Evolutionary conservation across 1,140 invertebrate species (phyloP).

Genomic region (Drosophila tani): DNA sequence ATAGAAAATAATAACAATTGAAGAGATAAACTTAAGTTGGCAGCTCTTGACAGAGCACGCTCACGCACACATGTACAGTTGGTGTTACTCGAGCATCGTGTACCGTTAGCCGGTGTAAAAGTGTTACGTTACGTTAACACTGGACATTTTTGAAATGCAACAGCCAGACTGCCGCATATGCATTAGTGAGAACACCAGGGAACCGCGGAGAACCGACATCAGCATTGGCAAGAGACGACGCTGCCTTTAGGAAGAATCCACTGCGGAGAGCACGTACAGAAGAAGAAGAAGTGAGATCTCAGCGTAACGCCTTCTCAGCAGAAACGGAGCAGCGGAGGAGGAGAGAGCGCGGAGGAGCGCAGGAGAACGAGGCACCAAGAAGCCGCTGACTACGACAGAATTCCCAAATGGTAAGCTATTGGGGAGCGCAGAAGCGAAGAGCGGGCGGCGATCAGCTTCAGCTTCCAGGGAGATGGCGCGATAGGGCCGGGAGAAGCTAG

Average conservation of each 20-base stretch:
- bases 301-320: constrained; percentile 69
- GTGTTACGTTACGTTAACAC: constrained; percentile 11
- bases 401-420: constrained; percentile 71
- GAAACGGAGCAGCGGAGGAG: constrained; percentile 32
- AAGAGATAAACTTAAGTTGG: neutral
- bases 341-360: constrained; percentile 23
- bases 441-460: constrained; percentile 41
- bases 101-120: constrained; percentile 1
- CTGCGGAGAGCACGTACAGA: constrained; percentile 17
- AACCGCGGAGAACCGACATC: constrained; percentile 11
- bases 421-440: neutral
- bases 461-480: constrained; percentile 32
- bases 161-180: constrained; percentile 19
- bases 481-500: neutral
- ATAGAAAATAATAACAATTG: neutral
- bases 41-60: neutral
- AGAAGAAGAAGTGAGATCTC: constrained; percentile 40
- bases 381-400: constrained; percentile 71
- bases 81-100: neutral
- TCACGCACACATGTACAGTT: constrained; percentile 1
- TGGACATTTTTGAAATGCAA: constrained; percentile 51
- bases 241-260: constrained; percentile 16
- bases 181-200: constrained; percentile 10
- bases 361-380: constrained; percentile 35
- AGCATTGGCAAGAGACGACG: constrained; percentile 36